phyloP scores from a whole-genome alignment of 2,888 invertebrate species.

The Stenolophus ochropezus region DNA sequence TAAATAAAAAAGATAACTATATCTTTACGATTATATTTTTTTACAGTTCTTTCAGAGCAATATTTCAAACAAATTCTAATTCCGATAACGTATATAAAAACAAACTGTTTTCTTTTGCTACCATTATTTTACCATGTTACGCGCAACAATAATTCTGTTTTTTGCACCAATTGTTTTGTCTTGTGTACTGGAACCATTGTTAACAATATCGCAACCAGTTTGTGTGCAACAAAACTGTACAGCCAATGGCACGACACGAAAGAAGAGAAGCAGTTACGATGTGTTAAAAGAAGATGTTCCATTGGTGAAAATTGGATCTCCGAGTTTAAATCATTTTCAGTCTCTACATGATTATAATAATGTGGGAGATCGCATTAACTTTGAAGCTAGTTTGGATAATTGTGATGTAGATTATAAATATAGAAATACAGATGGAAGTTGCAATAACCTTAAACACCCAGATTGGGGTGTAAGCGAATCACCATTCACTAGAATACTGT shows the following conservation, averaged over 20 bases:
- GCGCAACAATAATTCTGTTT: neutral
- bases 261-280: neutral
- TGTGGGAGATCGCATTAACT: neutral
- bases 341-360: neutral
- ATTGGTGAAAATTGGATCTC: neutral
- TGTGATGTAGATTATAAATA: slow-evolving; percentile 57
- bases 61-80: no score
- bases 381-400: neutral
- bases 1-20: no score
- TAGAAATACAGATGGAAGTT: slow-evolving; percentile 62
- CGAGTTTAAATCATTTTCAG: neutral
- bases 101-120: neutral
- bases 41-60: no score
- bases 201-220: neutral
- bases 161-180: neutral
- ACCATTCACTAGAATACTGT: slow-evolving; percentile 62
- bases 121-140: neutral
- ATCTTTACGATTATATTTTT: no score
- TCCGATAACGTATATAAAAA: neutral
- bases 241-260: neutral
- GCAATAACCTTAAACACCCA: slow-evolving; percentile 64
- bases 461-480: slow-evolving; percentile 63
- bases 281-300: neutral
- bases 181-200: neutral
- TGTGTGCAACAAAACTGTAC: slow-evolving; percentile 3